Conservation (phyloP, 1,140 invertebrate genomes). For the Drosophila nebulosa region DNA sequence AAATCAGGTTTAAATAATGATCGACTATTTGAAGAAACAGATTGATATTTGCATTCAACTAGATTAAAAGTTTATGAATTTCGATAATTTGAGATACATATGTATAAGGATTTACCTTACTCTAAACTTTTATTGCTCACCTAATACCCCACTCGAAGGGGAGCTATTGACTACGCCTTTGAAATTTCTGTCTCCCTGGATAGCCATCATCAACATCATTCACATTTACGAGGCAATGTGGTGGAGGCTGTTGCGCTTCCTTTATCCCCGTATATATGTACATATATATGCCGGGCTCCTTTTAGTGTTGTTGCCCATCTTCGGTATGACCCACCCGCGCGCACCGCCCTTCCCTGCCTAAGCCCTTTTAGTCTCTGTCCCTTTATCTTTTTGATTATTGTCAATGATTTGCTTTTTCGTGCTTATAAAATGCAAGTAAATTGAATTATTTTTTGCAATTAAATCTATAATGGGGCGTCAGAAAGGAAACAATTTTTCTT, state of each 20-base stretch:
- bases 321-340: not conserved
- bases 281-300: too few relatives aligned
- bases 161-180: constrained; percentile 5
- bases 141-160: too few relatives aligned
- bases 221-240: constrained; percentile 58
- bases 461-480: constrained; percentile 22
- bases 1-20: too few relatives aligned
- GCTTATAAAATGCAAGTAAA: constrained; percentile 67
- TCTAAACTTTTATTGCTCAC: too few relatives aligned
- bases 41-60: too few relatives aligned
- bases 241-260: constrained; percentile 48
- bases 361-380: not conserved
- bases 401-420: constrained; percentile 75
- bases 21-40: too few relatives aligned
- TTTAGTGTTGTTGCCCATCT: not conserved
- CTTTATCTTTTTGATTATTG: constrained; percentile 55
- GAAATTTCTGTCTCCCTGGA: constrained; percentile 41
- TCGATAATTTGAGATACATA: too few relatives aligned
- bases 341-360: not conserved
- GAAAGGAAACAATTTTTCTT: not conserved
- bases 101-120: too few relatives aligned
- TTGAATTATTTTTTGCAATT: constrained; percentile 62
- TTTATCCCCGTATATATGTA: not conserved
- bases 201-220: constrained; percentile 68
- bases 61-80: too few relatives aligned